phyloP scores from a whole-genome alignment of 1,140 invertebrate genomes.

The Tribolium madens region DNA sequence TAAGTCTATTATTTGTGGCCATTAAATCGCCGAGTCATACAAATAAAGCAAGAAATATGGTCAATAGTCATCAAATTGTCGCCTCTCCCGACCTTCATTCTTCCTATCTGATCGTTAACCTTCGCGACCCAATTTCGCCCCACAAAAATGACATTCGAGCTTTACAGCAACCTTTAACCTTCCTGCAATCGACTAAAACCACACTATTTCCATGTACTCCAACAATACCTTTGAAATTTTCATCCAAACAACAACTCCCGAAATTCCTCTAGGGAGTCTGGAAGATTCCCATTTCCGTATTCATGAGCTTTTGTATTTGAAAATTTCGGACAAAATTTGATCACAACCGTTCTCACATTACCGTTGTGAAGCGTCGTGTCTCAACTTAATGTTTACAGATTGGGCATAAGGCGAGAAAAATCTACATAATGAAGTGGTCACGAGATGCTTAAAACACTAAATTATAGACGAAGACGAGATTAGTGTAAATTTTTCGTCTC shows the following conservation, averaged over 20 bases:
- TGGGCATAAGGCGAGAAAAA: constrained; percentile 29
- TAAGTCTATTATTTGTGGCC: too few relatives aligned
- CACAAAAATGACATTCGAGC: background rate
- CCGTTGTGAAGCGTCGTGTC: background rate
- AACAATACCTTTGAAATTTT: background rate
- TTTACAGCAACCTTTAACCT: background rate
- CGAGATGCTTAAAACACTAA: constrained; percentile 11
- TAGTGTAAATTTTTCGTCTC: background rate
- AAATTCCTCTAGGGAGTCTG: background rate
- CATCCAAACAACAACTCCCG: background rate
- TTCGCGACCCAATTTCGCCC: background rate
- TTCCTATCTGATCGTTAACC: background rate
- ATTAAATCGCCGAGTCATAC: too few relatives aligned
- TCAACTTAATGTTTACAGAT: constrained; percentile 3
- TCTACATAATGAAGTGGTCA: constrained; percentile 28
- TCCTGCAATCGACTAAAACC: background rate
- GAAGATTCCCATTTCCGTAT: background rate
- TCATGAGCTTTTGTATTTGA: background rate
- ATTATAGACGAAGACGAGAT: constrained; percentile 6
- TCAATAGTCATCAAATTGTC: background rate
- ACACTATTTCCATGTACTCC: background rate
- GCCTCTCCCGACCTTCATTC: background rate
- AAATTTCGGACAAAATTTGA: background rate
- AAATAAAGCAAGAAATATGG: background rate
- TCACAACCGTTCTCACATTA: background rate